Evolutionary conservation across 2,888 invertebrate genomes (phyloP).

Genomic region (Syrphus vitripennis): DNA sequence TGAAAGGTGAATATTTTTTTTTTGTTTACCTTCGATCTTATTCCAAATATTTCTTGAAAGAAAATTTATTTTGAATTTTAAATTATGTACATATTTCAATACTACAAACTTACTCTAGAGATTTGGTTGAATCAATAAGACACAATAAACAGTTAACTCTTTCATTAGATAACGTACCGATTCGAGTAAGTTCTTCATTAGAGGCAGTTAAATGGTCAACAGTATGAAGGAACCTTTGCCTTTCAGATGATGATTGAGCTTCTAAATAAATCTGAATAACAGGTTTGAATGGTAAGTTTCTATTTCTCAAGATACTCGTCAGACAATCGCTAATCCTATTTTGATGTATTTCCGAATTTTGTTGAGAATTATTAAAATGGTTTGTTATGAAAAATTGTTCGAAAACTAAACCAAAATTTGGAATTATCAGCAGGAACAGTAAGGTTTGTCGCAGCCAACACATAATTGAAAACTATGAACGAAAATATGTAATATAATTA

Average conservation of each 20-base stretch:
- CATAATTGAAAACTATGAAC: neutral
- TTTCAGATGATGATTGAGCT: neutral
- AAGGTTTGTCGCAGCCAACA: neutral
- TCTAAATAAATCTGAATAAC: neutral
- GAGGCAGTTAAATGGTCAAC: neutral
- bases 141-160: neutral
- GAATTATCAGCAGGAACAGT: neutral
- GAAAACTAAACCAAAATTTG: neutral
- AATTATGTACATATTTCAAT: neutral
- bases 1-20: neutral
- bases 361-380: neutral
- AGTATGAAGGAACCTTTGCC: neutral
- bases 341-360: neutral
- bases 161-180: neutral
- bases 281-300: neutral
- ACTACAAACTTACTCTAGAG: neutral
- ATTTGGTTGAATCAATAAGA: constrained; percentile 2
- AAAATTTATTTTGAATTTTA: neutral
- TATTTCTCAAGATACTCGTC: neutral
- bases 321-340: neutral
- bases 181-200: neutral
- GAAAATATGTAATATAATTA: neutral
- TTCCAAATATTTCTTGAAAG: neutral
- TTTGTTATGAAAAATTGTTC: neutral
- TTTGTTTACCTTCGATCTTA: neutral